phyloP scores from a whole-genome alignment of 2,888 invertebrate genomes.

The Rhimphoctona megacephalus region DNA sequence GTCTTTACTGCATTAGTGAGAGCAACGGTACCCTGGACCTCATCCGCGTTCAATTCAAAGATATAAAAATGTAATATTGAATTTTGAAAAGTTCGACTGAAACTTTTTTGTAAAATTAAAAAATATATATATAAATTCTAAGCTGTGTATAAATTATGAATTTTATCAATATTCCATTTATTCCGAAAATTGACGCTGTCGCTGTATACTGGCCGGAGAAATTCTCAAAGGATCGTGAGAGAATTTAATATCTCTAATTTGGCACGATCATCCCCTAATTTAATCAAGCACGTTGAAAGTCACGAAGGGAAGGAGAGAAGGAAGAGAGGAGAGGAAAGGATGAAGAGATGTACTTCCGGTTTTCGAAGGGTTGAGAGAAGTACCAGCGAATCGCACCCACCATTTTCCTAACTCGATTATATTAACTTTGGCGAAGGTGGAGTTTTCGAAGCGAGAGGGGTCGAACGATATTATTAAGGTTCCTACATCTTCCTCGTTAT shows the following conservation, averaged over 20 bases:
- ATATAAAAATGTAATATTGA: background rate
- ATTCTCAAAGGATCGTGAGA: conserved; percentile 41
- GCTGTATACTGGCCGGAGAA: background rate
- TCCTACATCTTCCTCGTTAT: conserved; percentile 21
- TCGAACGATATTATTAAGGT: conserved; percentile 54
- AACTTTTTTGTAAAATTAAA: background rate
- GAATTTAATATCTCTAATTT: conserved; percentile 84
- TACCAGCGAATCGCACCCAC: conserved; percentile 27
- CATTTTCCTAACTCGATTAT: conserved; percentile 71
- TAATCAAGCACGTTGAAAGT: conserved; percentile 78
- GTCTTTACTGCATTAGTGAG: background rate
- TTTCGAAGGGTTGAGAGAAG: conserved; percentile 7
- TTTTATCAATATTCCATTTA: background rate
- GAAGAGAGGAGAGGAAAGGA: conserved; percentile 56
- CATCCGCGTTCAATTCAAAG: background rate
- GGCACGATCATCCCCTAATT: conserved; percentile 83
- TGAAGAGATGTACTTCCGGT: conserved; percentile 24
- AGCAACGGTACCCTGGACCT: background rate
- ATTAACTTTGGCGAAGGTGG: conserved; percentile 51
- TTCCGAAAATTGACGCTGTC: background rate
- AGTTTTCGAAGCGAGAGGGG: conserved; percentile 16
- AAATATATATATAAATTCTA: background rate
- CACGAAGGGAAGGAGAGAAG: conserved; percentile 48
- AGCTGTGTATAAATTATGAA: background rate
- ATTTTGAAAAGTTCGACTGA: background rate